Evolutionary conservation across 2,888 invertebrate genomes (phyloP).

Genomic region (Copidosoma aretas): DNA sequence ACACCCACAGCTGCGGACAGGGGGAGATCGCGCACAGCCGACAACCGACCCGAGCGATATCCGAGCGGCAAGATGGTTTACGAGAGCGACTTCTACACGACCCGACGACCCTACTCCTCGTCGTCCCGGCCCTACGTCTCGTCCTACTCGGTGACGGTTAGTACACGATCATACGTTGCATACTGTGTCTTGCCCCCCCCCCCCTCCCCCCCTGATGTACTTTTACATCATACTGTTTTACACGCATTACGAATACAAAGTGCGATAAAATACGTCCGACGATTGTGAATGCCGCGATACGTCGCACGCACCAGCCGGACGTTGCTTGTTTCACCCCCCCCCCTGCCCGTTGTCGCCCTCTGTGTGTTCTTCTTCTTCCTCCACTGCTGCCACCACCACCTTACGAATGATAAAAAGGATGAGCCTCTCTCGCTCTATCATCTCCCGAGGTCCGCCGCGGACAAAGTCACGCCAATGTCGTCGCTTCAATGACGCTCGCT

Average conservation of each 20-base stretch:
- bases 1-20: conserved; percentile 3
- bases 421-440: conserved; percentile 37
- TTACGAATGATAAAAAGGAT: conserved; percentile 7
- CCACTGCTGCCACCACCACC: no score
- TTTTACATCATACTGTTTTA: neutral
- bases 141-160: conserved; percentile 83
- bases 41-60: conserved; percentile 22
- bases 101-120: conserved; percentile 83
- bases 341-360: neutral
- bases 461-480: conserved; percentile 36
- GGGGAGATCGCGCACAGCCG: conserved; percentile 30
- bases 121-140: conserved; percentile 76
- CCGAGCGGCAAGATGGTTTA: conserved; percentile 76
- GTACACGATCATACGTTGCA: conserved; percentile 61
- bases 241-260: no score
- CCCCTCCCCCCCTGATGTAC: neutral
- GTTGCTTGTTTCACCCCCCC: neutral
- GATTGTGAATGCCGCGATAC: no score
- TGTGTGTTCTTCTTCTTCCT: neutral
- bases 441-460: conserved; percentile 32
- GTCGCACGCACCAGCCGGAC: neutral
- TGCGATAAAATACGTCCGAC: neutral
- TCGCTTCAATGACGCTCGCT: neutral
- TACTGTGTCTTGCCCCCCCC: no score
- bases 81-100: conserved; percentile 91